phyloP scores from a whole-genome alignment of 2,888 invertebrate species.

The Arrhopalites spinosus region DNA sequence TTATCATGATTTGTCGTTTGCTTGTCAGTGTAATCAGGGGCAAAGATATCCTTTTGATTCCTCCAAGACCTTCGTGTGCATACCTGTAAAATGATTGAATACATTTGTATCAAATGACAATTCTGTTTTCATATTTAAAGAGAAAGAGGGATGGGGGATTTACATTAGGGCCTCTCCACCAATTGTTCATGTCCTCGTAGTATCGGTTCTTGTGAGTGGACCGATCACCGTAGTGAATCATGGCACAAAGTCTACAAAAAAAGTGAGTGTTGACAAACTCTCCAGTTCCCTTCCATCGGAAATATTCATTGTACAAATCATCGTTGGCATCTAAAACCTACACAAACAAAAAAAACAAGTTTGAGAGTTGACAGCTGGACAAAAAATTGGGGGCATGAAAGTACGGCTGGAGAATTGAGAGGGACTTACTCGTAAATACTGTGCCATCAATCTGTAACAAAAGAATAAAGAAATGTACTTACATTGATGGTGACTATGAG shows the following conservation, averaged over 20 bases:
- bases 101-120: too few relatives aligned
- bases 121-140: too few relatives aligned
- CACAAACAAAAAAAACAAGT: too few relatives aligned
- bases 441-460: too few relatives aligned
- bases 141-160: too few relatives aligned
- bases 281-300: constrained; percentile 91
- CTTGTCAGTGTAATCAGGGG: constrained; percentile 47
- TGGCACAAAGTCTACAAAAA: constrained; percentile 87
- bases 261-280: constrained; percentile 95
- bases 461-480: too few relatives aligned
- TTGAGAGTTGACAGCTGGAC: too few relatives aligned
- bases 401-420: too few relatives aligned
- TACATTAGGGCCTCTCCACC: constrained; percentile 83
- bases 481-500: too few relatives aligned
- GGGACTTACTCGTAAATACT: too few relatives aligned
- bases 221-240: constrained; percentile 70
- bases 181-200: constrained; percentile 84
- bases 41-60: constrained; percentile 57
- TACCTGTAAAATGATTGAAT: constrained; percentile 57
- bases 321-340: constrained; percentile 88
- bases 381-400: too few relatives aligned
- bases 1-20: constrained; percentile 37
- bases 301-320: constrained; percentile 90
- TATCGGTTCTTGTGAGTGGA: constrained; percentile 58
- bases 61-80: constrained; percentile 79